phyloP scores from a whole-genome alignment of 2,888 invertebrate species.

The Amphimallon solstitiale region DNA sequence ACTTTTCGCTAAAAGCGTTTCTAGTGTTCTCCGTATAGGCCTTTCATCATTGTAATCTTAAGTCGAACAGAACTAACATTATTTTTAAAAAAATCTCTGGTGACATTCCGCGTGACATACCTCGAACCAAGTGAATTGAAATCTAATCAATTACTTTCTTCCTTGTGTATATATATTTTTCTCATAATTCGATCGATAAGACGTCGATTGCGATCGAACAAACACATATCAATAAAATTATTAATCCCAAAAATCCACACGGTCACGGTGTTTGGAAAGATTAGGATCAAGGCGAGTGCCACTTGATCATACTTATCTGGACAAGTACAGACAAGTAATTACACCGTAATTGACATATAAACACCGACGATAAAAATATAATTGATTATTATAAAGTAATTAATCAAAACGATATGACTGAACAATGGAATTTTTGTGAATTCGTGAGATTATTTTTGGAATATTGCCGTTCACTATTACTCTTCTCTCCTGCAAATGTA shows the following conservation, averaged over 20 bases:
- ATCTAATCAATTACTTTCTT: not conserved
- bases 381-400: conserved; percentile 41
- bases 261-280: conserved; percentile 8
- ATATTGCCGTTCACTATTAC: not conserved
- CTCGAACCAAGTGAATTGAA: no score
- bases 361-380: conserved; percentile 37
- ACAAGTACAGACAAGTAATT: conserved; percentile 42
- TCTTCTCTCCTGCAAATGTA: no score
- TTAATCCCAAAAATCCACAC: conserved; percentile 12
- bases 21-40: no score
- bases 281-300: conserved; percentile 38
- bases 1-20: no score
- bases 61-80: no score
- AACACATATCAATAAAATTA: not conserved
- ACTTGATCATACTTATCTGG: conserved; percentile 41
- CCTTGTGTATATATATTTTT: not conserved
- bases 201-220: not conserved
- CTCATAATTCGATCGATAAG: not conserved
- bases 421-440: not conserved
- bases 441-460: no score
- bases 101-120: no score
- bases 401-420: conserved; percentile 29
- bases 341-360: conserved; percentile 41
- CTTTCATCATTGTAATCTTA: no score
- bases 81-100: no score